phyloP scores from a whole-genome alignment of 2,888 invertebrate species.

The Strigamia maritima region DNA sequence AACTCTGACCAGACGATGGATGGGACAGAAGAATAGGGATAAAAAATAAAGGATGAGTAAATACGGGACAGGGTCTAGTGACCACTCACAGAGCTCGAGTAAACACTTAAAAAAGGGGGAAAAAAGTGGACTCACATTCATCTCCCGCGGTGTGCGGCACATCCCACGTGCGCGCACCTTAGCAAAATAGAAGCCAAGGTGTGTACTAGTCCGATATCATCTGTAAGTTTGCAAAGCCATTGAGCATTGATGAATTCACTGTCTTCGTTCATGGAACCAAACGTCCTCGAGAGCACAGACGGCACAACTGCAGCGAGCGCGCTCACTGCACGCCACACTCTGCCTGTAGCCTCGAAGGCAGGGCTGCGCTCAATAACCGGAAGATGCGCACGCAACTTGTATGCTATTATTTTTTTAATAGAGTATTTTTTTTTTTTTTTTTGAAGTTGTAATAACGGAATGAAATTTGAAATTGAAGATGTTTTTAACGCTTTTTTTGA shows the following conservation, averaged over 20 bases:
- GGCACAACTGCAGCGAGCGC: constrained; percentile 8
- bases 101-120: background rate
- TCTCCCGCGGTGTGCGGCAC: background rate
- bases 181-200: background rate
- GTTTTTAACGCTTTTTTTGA: background rate
- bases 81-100: no score
- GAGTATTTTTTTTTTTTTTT: background rate
- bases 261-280: background rate
- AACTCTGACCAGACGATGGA: background rate
- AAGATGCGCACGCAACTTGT: background rate
- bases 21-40: no score
- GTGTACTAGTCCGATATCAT: background rate
- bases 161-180: background rate
- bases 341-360: background rate
- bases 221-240: background rate
- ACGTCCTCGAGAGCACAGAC: background rate
- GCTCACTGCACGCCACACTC: constrained; percentile 5
- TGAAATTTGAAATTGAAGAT: background rate
- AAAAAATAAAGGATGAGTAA: no score
- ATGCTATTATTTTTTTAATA: background rate
- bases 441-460: background rate
- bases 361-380: background rate
- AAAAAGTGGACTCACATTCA: background rate
- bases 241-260: background rate
- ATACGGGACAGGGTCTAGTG: no score